Base-by-base conservation (phyloP, 2,797 vertebrate species). In the Lindbergichthys nudifrons region DNA sequence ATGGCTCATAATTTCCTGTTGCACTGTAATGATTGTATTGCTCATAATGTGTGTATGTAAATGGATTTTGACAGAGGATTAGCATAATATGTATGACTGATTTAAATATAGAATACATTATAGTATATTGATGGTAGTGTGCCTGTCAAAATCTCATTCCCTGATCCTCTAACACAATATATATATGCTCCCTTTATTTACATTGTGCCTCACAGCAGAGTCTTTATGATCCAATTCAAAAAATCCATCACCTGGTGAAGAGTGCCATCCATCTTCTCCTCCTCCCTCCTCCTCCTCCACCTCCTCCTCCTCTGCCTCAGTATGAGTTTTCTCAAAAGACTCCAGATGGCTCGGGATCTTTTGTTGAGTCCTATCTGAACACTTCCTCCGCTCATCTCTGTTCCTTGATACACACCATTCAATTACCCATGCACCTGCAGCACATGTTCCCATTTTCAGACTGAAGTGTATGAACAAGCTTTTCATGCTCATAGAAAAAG, bases 311-410 rank as follows among this genome's bases (percentile, higher is more conserved):
- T 61, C 70, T 39, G 11, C 53, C 60, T 63, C 74, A 65, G 30
- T 79, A 57, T 61, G 68, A 81, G 62, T 80, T 87, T 77, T 90
- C 71, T 86, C 80, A 85, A 88, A 90, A 90, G 87, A 57, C 79
- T 91, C 88, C 90, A 92, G 90, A 92, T 93, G 90, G 87, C 83
- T 83, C n/a, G 0, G 84, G 73, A 73, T 86, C 58, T 83, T 88
- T 89, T 88, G 83, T 88, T 70, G 63, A 74, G 79, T 61, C 62
- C 75, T 73, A 80, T 88, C 87, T 80, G 52, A 74, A 69, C 47
- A 8, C 69, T 77, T 88, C 77, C 83, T 77, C 70, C 39, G 77
- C 78, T 83, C 84, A 83, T 89, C 84, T 86, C 75, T 83, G 73
- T 83, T 80, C 75, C 67, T 79, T 83, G 60, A 82, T 88, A 77